Percentiles rank a stretch among this genome's conserved stretches.
Evolutionary conservation across 2,113 vertebrate genomes (phyloP).

Genomic region (Lepisosteus osseus): DNA sequence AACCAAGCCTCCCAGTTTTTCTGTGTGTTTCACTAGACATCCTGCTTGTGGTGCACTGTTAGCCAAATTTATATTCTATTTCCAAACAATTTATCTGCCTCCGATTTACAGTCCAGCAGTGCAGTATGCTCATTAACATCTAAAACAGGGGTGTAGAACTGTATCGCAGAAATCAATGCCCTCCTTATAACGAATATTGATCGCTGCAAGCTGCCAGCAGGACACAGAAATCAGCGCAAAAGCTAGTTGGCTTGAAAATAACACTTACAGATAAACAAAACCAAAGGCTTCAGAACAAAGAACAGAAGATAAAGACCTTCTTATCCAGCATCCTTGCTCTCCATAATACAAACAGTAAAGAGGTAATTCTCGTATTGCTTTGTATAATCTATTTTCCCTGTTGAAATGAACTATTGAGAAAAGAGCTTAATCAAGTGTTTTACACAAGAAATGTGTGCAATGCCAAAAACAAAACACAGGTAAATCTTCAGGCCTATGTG

Average conservation of each 20-base stretch:
- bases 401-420: too few relatives aligned
- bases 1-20: not conserved
- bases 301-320: too few relatives aligned
- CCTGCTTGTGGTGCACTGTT: not conserved
- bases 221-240: not conserved
- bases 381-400: too few relatives aligned
- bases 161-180: conserved; percentile 1
- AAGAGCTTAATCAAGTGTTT: too few relatives aligned
- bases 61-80: not conserved
- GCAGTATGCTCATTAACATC: not conserved
- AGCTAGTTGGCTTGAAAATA: not conserved
- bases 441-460: too few relatives aligned
- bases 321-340: not conserved
- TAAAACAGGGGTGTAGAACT: not conserved
- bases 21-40: not conserved
- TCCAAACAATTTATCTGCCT: conserved; percentile 5
- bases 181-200: conserved; percentile 3
- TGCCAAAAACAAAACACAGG: too few relatives aligned
- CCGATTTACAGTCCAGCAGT: not conserved
- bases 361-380: too few relatives aligned
- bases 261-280: not conserved
- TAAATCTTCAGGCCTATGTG: too few relatives aligned
- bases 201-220: not conserved
- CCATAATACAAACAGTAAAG: too few relatives aligned
- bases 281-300: too few relatives aligned